Evolutionary conservation across 2,888 invertebrate genomes (phyloP).

Genomic region (Allacma fusca): DNA sequence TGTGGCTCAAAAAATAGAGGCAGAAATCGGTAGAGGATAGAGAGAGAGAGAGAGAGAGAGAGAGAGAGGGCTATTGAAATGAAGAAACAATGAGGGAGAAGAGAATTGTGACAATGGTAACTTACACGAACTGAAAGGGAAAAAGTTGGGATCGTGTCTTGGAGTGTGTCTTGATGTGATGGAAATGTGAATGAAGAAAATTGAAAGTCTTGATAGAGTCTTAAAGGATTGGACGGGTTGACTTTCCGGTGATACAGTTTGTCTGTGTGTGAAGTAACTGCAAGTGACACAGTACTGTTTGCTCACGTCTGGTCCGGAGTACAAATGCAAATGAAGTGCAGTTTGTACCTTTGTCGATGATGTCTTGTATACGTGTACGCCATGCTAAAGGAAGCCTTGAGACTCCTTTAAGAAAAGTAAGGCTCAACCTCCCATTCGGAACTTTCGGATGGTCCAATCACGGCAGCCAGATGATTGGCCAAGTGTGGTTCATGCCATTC

Average conservation of each 20-base stretch:
- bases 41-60: background rate
- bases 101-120: background rate
- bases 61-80: conserved; percentile 13
- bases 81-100: conserved; percentile 15
- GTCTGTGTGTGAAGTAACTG: conserved; percentile 23
- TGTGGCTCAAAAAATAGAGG: no score
- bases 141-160: background rate
- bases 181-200: conserved; percentile 33
- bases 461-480: conserved; percentile 62
- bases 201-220: conserved; percentile 23
- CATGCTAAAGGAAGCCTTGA: conserved; percentile 44
- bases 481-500: conserved; percentile 62
- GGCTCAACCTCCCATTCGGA: conserved; percentile 53
- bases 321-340: conserved; percentile 61
- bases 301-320: conserved; percentile 55
- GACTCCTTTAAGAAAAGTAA: conserved; percentile 26
- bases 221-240: conserved; percentile 21
- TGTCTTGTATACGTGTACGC: conserved; percentile 48
- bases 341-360: conserved; percentile 59
- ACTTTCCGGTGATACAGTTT: conserved; percentile 13
- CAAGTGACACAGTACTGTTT: conserved; percentile 45
- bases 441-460: conserved; percentile 60
- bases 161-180: conserved; percentile 17
- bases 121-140: background rate
- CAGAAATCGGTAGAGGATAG: no score